Evolutionary conservation across 2,888 invertebrate genomes (phyloP), one percentile per base, ranked within the genome.

Genomic region (Archips crataeganus): DNA sequence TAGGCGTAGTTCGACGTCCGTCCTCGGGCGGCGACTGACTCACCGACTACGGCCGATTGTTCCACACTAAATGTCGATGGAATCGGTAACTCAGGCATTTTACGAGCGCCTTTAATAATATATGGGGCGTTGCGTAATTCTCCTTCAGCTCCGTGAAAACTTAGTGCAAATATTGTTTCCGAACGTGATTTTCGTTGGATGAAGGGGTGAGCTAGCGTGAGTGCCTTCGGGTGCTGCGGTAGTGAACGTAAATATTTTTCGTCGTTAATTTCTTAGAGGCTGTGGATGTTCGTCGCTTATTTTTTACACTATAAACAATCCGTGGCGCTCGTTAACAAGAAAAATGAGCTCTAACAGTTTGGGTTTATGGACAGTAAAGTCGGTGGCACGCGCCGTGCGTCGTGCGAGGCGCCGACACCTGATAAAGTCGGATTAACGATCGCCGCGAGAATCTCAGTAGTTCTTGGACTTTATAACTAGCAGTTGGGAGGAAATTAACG

Each of bases 291-390:
- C 87, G 86, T 84, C 86, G 85, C 84, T 90, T 79, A 79, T 88
- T 92, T 88, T 92, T 93, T 91, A 89, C 85, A 90, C 91, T 87
- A 92, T 94, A 93, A 94, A 94, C 92, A 92, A 91, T 94, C 88
- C 90, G 78, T 81, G 79, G 78, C 79, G 90, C 78, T 91, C 94
- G 92, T 95, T 94, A 94, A 94, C 83, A 94, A 93, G 94, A 95
- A 90, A 93, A 92, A 95, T 94, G 94, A 90, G 91, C 92, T 90
- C 88, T 94, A 91, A 92, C 88, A 86, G 87, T 85, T 87, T 86
- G 84, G 79, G 87, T 94, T 94, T 94, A 94, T 94, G 90, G 92
- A 86, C 91, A 90, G 87, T 95, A 91, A 94, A 94, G 83, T 89
- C 84, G 87, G 85, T 85, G 90, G 91, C 91, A 90, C 91, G 92